A percentile compares a stretch with the other conserved stretches of the same genome.
phyloP scores from a whole-genome alignment of 2,797 vertebrate genomes.

The Numenius phaeopus region DNA sequence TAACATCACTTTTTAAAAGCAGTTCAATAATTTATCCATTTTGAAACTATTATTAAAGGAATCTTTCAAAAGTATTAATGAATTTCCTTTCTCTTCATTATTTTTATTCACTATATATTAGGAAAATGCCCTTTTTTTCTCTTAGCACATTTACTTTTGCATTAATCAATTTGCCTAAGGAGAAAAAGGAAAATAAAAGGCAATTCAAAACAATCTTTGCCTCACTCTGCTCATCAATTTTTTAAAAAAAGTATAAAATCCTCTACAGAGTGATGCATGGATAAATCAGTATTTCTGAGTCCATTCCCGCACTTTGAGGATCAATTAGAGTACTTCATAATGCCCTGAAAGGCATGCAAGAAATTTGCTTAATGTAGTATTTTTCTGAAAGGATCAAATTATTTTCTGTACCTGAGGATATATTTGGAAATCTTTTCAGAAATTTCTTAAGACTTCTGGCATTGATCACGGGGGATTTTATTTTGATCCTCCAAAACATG shows the following conservation, averaged over 20 bases:
- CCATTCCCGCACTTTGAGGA: not conserved
- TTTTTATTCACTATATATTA: not conserved
- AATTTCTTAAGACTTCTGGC: not conserved
- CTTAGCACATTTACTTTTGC: not conserved
- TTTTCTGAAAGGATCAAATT: slow-evolving; percentile 4
- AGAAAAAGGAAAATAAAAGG: slow-evolving; percentile 12
- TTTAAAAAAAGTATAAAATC: not conserved
- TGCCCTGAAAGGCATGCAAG: not conserved
- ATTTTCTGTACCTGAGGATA: not conserved
- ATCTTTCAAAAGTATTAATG: not conserved
- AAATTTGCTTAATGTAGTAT: not conserved
- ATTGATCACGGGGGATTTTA: not conserved
- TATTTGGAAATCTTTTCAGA: not conserved
- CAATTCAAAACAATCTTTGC: not conserved
- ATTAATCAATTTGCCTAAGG: not conserved
- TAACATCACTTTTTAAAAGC: not conserved
- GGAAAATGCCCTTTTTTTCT: not conserved
- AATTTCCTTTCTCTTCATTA: slow-evolving; percentile 19
- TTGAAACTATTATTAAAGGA: slow-evolving; percentile 4
- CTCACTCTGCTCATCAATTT: not conserved
- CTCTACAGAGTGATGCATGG: not conserved
- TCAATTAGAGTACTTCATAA: not conserved
- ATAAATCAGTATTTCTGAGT: slow-evolving; percentile 28
- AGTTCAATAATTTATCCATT: slow-evolving; percentile 7
- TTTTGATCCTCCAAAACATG: not conserved